Evolutionary conservation across 1,140 invertebrate species (phyloP), one percentile per base, ranked within the genome.

Genomic region (Hyles euphorbiae): DNA sequence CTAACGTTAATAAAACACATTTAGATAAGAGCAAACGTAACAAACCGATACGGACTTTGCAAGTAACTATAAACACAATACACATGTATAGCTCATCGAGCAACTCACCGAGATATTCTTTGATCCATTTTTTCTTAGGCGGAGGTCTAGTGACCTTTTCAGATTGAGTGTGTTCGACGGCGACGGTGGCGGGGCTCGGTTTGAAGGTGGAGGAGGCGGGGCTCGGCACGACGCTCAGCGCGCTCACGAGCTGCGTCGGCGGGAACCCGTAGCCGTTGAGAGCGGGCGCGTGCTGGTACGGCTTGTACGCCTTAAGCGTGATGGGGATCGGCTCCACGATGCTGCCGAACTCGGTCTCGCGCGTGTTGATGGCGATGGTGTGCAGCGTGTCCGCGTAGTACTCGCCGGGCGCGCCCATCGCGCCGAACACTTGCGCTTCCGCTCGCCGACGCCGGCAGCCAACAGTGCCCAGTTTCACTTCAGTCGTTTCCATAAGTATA

Each of bases 61-160:
- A 51, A 51, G 6, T 34, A 8, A 5, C 12, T 33, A 9, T 6
- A 33, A 33, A 33, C 9, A 33, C 3, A 6, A 33, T 33, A 33
- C 7, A 10, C 49, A 10, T 32, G 4, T 4, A 51, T 5, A 8
- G 10, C n/a, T 10, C 7, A 34, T 3, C 34, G n/a, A 48, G 5
- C 12, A 47, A 80, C 89, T 90, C 63, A 90, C 88, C 90, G 59
- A 93, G 81, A 75, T 93, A 94, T 73, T 93, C 92, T 64, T 91
- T 91, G 56, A 94, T 93, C 93, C 93, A 94, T 78, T 93, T 93
- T 87, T 94, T 94, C 80, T 94, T 94, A 9, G 93, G 92, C 46
- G 92, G 91, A 46, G 92, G 89, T 49, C 90, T 87, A 51, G 85
- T 64, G n/a, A 83, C 56, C 56, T 68, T 79, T 54, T 66, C 55